Evolutionary conservation across 37 sponge, comb jelly and placozoan genomes (phyloP), one percentile per base, ranked within the genome.

Genomic region (Cliona cf. orientalis): DNA sequence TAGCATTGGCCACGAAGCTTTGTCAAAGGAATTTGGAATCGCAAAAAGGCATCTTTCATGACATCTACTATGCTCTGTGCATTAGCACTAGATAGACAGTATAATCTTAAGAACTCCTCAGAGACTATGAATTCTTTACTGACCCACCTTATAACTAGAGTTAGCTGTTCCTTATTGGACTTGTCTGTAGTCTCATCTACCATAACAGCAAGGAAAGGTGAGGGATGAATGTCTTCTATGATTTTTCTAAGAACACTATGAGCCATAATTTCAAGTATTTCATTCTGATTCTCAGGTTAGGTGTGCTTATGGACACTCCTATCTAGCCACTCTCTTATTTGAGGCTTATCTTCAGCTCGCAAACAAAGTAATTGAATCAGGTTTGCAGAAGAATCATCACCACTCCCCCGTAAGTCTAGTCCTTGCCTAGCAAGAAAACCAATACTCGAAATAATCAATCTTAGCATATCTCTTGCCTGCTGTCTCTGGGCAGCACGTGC

Each of bases 181-280:
- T 21, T 43, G 42, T 92, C 86, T 21, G 82, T 85, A n/a, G 86
- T 74, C 57, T 87, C 85, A 72, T 83, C 85, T 42, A 83, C 85
- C 88, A 92, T 92, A 19, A 87, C 55, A 45, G 84, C 46, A 56
- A 87, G 76, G 69, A 84, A 92, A 28, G 71, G 76, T 28, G 84
- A 92, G 19, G 5, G 38, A 29, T 75, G 74, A 26, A 87, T 78
- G 57, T 49, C 36, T 33, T 65, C 46, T 34, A 80, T 58, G 65
- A 93, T 69, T 46, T 74, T 80, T 62, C 82, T 80, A 36, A 89
- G 66, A 21, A 93, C 79, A 61, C 28, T 9, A 46, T 82, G 83
- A 46, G 87, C 78, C 93, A 92, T 92, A n/a, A 90, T 32, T 45
- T 80, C 81, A 33, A 92, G 78, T 81, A 88, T 83, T 77, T 92